Conservation (phyloP, 2,113 vertebrate species). For the Chionodraco myersi region DNA sequence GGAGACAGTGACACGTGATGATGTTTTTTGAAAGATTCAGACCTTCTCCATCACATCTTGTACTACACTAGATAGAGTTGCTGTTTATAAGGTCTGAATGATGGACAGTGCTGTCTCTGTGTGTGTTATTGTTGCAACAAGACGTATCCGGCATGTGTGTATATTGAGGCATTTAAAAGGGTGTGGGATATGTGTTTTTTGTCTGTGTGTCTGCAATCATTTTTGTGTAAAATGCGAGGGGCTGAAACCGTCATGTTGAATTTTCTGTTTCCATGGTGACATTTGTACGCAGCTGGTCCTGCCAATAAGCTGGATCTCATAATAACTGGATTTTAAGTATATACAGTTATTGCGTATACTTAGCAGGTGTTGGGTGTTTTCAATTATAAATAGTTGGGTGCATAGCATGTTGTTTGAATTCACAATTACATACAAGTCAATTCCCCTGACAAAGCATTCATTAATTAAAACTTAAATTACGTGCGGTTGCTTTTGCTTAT, state of each 20-base stretch:
- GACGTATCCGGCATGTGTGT: not conserved
- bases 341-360: not conserved
- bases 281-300: slow-evolving; percentile 43
- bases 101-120: not conserved
- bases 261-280: slow-evolving; percentile 57
- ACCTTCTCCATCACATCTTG: no score
- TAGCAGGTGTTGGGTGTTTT: not conserved
- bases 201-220: not conserved
- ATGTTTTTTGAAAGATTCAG: no score
- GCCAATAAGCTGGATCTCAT: slow-evolving; percentile 28
- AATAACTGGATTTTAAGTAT: slow-evolving; percentile 29
- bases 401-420: slow-evolving; percentile 19
- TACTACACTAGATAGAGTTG: no score
- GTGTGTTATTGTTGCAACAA: not conserved
- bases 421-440: slow-evolving; percentile 7
- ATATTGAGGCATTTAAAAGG: slow-evolving; percentile 9
- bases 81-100: no score
- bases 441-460: not conserved
- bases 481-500: not conserved
- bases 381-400: not conserved
- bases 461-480: not conserved
- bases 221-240: not conserved
- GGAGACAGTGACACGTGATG: no score
- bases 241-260: slow-evolving; percentile 15
- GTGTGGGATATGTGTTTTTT: not conserved